Base-by-base conservation (phyloP, 2,888 invertebrate species). In the Amphipyra berbera region DNA sequence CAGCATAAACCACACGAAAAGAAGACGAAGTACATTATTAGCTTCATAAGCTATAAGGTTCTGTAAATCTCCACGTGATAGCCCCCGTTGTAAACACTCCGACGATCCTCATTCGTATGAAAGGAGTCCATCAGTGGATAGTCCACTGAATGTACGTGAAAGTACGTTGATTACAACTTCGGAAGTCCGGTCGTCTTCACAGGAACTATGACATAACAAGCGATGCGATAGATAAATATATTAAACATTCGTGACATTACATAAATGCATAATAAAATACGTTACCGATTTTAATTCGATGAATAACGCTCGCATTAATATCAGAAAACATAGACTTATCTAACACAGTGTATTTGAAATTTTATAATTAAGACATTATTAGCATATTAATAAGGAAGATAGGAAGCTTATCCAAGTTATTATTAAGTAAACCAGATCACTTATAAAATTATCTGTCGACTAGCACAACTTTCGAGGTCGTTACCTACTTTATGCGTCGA, bases 341-440 rank as follows among this genome's bases (percentile, higher is more conserved):
- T 37, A 53, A 65, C 53, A 6, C 5, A 10, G 14, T 44, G 35
- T 12, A 47, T 72, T 21, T 15, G 4, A 44, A 56, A 71, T 55
- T 10, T 33, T n/a, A 30, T 30, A 30, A 30, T 30, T 30, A 7
- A 30, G 6, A 30, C n/a, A n/a, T n/a, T 7, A 30, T 30, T 30
- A 7, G 5, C 35, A 48, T 71, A 9, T 15, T 10, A 14, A 40
- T 10, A 14, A 40, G n/a, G 8, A 60, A 54, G 1, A 21, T 13
- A 67, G 21, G 21, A 59, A 54, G 42, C 6, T 10, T 42, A 27
- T 48, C 2, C 37, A 37, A 30, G 10, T 38, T 10, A 37, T 38
- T 27, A 15, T n/a, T 15, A 54, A 47, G 45, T 58, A 47, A 63
- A 63, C 54, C 49, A 55, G 71, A 74, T 58, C 64, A 74, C 41